These are phyloP conservation scores for Psilopogon haemacephalus DNA, from an alignment of 2,113 vertebrate species.

Conservation along the genomic window DNA sequence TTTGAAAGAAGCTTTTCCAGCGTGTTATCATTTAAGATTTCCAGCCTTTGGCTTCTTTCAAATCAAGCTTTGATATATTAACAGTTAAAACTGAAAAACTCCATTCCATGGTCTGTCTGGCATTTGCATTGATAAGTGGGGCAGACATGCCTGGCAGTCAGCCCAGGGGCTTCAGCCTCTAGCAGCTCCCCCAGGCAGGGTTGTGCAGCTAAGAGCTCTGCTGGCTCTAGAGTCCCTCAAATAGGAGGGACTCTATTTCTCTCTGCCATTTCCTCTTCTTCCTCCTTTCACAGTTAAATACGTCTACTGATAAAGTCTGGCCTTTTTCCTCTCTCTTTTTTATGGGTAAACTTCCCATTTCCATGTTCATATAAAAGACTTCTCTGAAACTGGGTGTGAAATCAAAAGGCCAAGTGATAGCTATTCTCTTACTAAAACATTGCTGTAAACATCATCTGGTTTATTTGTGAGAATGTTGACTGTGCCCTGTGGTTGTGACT, in stretches of 20 bases:
- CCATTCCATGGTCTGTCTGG: slow-evolving; percentile 10
- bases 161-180: slow-evolving; percentile 20
- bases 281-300: neutral
- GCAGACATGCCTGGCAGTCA: slow-evolving; percentile 38
- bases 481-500: neutral
- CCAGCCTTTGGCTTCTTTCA: slow-evolving; percentile 40
- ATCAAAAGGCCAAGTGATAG: neutral
- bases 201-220: neutral
- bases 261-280: neutral
- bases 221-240: neutral
- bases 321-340: neutral
- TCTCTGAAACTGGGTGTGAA: neutral
- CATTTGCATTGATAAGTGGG: slow-evolving; percentile 39
- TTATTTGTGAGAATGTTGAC: neutral
- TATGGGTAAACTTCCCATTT: neutral
- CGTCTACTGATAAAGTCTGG: neutral
- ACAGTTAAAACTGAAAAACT: slow-evolving; percentile 19
- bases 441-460: neutral
- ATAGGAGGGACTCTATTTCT: neutral
- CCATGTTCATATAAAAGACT: neutral
- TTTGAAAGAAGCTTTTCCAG: slow-evolving; percentile 47
- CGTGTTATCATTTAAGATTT: slow-evolving; percentile 32
- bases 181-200: neutral
- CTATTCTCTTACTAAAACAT: neutral
- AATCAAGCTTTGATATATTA: slow-evolving; percentile 24